phyloP scores from a whole-genome alignment of 1,140 invertebrate genomes.

The Eueides isabella region DNA sequence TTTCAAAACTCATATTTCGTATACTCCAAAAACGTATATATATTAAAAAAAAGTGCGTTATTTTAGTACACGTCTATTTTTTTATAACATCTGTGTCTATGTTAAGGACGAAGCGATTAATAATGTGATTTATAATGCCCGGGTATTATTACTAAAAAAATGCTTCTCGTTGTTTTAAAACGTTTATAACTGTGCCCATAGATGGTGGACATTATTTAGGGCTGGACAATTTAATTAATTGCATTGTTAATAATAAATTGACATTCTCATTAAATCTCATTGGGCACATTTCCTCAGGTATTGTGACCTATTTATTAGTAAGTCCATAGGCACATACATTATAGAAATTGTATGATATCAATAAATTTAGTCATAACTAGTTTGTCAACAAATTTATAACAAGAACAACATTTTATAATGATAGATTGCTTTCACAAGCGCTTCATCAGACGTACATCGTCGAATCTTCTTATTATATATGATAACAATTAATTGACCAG shows the following conservation, averaged over 20 bases:
- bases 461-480: slow-evolving; percentile 15
- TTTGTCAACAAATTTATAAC: slow-evolving; percentile 2
- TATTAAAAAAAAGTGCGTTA: slow-evolving; percentile 9
- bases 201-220: too few relatives aligned
- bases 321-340: neutral
- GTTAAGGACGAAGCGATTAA: neutral
- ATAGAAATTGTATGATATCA: neutral
- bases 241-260: too few relatives aligned
- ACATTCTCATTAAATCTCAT: too few relatives aligned
- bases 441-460: neutral
- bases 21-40: neutral
- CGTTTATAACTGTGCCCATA: too few relatives aligned
- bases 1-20: neutral
- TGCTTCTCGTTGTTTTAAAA: too few relatives aligned
- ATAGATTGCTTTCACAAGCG: neutral
- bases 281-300: too few relatives aligned
- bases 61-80: neutral
- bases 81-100: neutral
- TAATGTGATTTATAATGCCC: too few relatives aligned
- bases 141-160: too few relatives aligned
- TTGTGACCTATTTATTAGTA: too few relatives aligned
- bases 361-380: neutral
- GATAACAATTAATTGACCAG: slow-evolving; percentile 37
- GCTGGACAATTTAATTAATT: too few relatives aligned
- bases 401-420: slow-evolving; percentile 11